Conservation (phyloP, 2,888 invertebrate species). For the Lycophotia porphyrea region DNA sequence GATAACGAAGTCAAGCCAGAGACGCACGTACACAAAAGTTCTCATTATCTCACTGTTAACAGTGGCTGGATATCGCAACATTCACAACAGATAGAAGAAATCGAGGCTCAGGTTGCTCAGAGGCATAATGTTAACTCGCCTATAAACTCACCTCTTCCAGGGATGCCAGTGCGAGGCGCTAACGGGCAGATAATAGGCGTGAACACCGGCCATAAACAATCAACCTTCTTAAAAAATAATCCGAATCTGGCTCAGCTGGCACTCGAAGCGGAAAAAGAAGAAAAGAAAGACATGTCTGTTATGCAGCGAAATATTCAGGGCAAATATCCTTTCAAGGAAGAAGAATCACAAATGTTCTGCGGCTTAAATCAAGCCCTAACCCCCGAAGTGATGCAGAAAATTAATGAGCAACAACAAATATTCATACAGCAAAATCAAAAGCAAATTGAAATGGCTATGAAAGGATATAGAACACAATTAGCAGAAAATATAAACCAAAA, state of each 20-base stretch:
- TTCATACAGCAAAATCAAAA: constrained; percentile 90
- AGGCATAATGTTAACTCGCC: constrained; percentile 72
- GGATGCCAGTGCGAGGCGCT: constrained; percentile 88
- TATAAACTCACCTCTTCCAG: constrained; percentile 74
- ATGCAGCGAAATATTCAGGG: constrained; percentile 69
- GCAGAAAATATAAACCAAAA: constrained; percentile 79
- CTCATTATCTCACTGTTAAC: constrained; percentile 87
- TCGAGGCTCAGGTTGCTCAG: constrained; percentile 73
- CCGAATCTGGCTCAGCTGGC: constrained; percentile 70
- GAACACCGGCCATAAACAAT: constrained; percentile 85
- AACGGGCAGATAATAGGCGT: constrained; percentile 91
- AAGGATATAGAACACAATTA: constrained; percentile 84
- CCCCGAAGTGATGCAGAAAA: constrained; percentile 89
- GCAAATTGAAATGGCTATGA: constrained; percentile 89
- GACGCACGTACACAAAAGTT: constrained; percentile 82
- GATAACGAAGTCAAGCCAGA: constrained; percentile 82
- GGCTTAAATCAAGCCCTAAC: constrained; percentile 87
- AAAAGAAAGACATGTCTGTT: constrained; percentile 76
- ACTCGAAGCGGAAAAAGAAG: constrained; percentile 78
- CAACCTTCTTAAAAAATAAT: constrained; percentile 75
- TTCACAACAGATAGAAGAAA: constrained; percentile 82
- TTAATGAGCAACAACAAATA: constrained; percentile 90
- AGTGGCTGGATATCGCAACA: constrained; percentile 88
- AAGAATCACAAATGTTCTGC: constrained; percentile 86
- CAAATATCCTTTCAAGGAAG: constrained; percentile 80